Conservation (phyloP, 2,888 invertebrate genomes). For the Steinernema carpocapsae region DNA sequence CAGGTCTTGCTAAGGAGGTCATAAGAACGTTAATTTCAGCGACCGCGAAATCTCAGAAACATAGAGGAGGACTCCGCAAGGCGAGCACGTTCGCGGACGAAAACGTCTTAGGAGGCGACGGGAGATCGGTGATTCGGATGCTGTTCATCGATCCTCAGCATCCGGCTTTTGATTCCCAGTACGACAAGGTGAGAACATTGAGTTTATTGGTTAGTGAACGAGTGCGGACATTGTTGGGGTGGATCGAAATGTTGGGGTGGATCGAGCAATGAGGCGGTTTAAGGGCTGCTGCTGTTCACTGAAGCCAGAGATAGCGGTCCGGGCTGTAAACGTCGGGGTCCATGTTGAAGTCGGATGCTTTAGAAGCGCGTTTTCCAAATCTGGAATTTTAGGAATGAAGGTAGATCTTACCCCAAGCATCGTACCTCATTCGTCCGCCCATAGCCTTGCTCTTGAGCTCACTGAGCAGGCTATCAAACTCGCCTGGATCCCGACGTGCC, state of each 20-base stretch:
- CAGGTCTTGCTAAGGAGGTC: not conserved
- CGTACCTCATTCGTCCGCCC: slow-evolving; percentile 57
- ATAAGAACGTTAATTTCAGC: slow-evolving; percentile 5
- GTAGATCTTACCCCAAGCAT: not conserved
- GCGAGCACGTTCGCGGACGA: slow-evolving; percentile 27
- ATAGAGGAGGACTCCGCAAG: not conserved
- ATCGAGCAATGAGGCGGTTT: too few species aligned
- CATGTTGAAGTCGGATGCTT: slow-evolving; percentile 19
- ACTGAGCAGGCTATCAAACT: slow-evolving; percentile 41
- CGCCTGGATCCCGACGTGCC: slow-evolving; percentile 7
- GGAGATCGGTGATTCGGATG: slow-evolving; percentile 16
- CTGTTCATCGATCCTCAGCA: slow-evolving; percentile 47
- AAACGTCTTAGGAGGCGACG: not conserved
- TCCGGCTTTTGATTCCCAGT: slow-evolving; percentile 46
- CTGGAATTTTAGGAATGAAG: not conserved
- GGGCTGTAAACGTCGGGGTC: slow-evolving; percentile 31
- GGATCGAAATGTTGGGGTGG: too few species aligned
- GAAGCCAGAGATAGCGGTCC: slow-evolving; percentile 23
- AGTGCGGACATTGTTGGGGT: too few species aligned
- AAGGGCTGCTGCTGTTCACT: not conserved
- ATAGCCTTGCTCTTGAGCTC: slow-evolving; percentile 57
- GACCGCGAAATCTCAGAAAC: not conserved
- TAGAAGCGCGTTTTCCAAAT: slow-evolving; percentile 19
- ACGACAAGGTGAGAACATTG: slow-evolving; percentile 46
- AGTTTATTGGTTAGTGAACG: too few species aligned